phyloP scores from a whole-genome alignment of 2,797 vertebrate species.

The Gadopsis marmoratus region DNA sequence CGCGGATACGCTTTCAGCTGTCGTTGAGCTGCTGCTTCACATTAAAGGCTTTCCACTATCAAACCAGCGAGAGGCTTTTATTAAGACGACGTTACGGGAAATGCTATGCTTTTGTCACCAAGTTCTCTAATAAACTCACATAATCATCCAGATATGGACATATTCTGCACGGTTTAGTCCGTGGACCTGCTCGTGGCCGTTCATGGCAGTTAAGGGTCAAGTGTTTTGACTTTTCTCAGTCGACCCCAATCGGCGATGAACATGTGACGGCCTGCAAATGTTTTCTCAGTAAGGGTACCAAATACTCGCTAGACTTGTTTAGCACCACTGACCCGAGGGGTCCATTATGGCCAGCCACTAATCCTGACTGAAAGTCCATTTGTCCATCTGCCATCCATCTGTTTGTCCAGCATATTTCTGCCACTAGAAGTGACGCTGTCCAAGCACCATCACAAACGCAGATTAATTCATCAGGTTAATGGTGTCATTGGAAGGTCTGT shows the following conservation, averaged over 20 bases:
- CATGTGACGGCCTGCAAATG: neutral
- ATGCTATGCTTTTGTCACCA: too few relatives aligned
- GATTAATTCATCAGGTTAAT: conserved; percentile 68
- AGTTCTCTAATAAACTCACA: too few relatives aligned
- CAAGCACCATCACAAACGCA: neutral
- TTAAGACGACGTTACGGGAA: too few relatives aligned
- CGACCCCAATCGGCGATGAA: neutral
- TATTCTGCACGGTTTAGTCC: too few relatives aligned
- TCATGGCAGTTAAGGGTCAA: neutral
- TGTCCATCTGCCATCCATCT: conserved; percentile 64
- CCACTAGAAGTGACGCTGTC: neutral
- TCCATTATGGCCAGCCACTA: conserved; percentile 13
- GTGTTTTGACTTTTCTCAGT: neutral
- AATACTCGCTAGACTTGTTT: neutral
- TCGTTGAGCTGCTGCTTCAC: neutral
- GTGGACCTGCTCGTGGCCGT: too few relatives aligned
- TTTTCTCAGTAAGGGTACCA: neutral
- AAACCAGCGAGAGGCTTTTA: too few relatives aligned
- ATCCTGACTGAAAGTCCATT: conserved; percentile 38
- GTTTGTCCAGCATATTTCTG: conserved; percentile 32
- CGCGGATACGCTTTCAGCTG: too few relatives aligned
- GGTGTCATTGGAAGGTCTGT: conserved; percentile 20
- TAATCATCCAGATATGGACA: too few relatives aligned
- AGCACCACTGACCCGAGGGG: neutral
- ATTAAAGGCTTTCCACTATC: too few relatives aligned